Conservation (phyloP, 2,888 invertebrate species). For the Archips crataeganus region DNA sequence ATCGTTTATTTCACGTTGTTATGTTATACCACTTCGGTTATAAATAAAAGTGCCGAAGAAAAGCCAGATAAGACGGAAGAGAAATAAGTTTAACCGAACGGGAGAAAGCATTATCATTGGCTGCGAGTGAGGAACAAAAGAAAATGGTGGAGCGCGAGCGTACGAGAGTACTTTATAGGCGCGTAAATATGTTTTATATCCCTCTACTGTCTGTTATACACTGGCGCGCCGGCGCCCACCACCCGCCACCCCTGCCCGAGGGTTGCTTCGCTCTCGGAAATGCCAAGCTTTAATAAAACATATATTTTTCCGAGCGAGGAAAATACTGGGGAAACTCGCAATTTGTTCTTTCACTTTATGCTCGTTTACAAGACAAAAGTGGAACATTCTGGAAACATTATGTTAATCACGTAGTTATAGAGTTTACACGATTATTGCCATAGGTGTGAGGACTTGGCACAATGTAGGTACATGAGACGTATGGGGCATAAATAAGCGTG, state of each 20-base stretch:
- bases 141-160: constrained; percentile 84
- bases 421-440: constrained; percentile 44
- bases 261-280: constrained; percentile 84
- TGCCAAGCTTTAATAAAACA: constrained; percentile 87
- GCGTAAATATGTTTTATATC: constrained; percentile 87
- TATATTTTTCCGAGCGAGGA: constrained; percentile 86
- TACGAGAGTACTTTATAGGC: constrained; percentile 86
- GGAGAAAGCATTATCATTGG: constrained; percentile 85
- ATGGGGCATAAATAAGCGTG: constrained; percentile 41
- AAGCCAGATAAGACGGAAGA: constrained; percentile 82
- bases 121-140: constrained; percentile 84
- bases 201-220: constrained; percentile 86
- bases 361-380: constrained; percentile 87
- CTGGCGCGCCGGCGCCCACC: constrained; percentile 77
- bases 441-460: constrained; percentile 36
- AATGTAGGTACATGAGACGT: constrained; percentile 45
- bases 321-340: constrained; percentile 86
- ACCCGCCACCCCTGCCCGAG: constrained; percentile 69
- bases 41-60: constrained; percentile 82
- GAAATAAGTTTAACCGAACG: constrained; percentile 85
- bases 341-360: constrained; percentile 87
- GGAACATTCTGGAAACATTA: constrained; percentile 85
- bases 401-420: constrained; percentile 81
- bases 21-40: constrained; percentile 78
- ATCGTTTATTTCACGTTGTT: constrained; percentile 74